These are phyloP conservation scores for Orgyia antiqua DNA, from an alignment of 2,888 invertebrate genomes.

Conservation along the genomic window DNA sequence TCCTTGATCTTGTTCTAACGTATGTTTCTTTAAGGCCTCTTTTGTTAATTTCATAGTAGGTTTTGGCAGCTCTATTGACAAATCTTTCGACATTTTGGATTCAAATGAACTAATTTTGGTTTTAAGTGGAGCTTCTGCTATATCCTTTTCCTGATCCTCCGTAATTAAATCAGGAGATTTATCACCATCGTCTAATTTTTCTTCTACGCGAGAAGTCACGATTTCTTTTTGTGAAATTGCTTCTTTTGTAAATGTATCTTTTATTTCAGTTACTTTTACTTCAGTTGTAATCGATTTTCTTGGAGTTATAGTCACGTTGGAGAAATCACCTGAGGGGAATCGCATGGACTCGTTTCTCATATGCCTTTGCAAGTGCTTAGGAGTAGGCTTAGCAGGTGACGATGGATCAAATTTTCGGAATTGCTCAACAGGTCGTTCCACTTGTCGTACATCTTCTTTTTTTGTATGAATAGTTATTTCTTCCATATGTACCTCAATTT, in stretches of 20 bases:
- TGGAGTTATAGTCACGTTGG: conserved; percentile 69
- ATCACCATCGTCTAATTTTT: conserved; percentile 71
- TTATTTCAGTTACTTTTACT: conserved; percentile 45
- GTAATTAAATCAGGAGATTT: conserved; percentile 60
- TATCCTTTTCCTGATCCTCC: conserved; percentile 64
- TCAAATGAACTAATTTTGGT: conserved; percentile 71
- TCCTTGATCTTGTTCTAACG: conserved; percentile 66
- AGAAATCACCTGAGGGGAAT: conserved; percentile 74
- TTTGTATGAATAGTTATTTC: conserved; percentile 33
- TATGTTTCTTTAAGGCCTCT: conserved; percentile 72
- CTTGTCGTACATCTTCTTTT: conserved; percentile 49
- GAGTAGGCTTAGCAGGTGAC: conserved; percentile 70
- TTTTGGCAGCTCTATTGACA: conserved; percentile 59
- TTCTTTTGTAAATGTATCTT: conserved; percentile 54
- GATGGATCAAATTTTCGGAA: conserved; percentile 68
- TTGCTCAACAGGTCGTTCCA: conserved; percentile 56
- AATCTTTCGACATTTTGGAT: conserved; percentile 64
- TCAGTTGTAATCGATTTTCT: conserved; percentile 63
- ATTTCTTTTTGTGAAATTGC: conserved; percentile 68
- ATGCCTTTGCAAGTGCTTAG: conserved; percentile 72
- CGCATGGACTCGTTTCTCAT: conserved; percentile 76
- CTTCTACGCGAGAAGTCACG: conserved; percentile 72
- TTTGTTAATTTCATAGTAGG: conserved; percentile 66
- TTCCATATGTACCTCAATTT: conserved; percentile 36
- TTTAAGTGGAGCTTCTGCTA: conserved; percentile 68